Evolutionary conservation across 2,797 vertebrate genomes (phyloP).

Genomic region (Podarcis siculus): DNA sequence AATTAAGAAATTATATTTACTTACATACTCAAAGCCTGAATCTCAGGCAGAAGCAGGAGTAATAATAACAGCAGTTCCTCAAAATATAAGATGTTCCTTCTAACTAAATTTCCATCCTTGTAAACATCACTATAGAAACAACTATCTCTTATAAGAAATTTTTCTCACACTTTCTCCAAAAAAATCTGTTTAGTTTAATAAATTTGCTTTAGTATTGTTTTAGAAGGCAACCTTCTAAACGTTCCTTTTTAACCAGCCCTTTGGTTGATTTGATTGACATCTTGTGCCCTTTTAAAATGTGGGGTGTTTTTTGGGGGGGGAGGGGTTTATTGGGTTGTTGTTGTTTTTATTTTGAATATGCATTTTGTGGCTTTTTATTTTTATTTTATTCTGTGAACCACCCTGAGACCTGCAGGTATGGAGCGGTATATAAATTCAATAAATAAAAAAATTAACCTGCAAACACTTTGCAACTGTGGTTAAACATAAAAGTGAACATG

Average conservation of each 20-base stretch:
- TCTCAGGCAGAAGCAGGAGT: background rate
- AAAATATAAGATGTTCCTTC: slow-evolving; percentile 26
- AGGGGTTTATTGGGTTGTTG: too few relatives aligned
- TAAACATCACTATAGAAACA: slow-evolving; percentile 65
- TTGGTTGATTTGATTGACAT: too few relatives aligned
- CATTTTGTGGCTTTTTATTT: too few relatives aligned
- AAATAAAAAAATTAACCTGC: background rate
- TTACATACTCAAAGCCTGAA: background rate
- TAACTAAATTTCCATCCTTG: slow-evolving; percentile 13
- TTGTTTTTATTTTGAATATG: too few relatives aligned
- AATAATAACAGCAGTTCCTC: background rate
- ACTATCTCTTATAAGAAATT: slow-evolving; percentile 32
- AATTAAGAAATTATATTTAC: background rate
- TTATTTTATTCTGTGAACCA: too few relatives aligned
- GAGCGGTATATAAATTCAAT: too few relatives aligned
- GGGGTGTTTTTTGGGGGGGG: too few relatives aligned
- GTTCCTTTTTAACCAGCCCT: too few relatives aligned
- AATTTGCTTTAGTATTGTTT: slow-evolving; percentile 53
- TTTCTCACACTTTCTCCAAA: slow-evolving; percentile 31
- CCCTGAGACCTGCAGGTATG: too few relatives aligned
- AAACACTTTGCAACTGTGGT: slow-evolving; percentile 31
- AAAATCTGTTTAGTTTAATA: slow-evolving; percentile 54
- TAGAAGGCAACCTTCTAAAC: slow-evolving; percentile 1
- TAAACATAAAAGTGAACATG: slow-evolving; percentile 42
- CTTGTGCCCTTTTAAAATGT: too few relatives aligned